Conservation (phyloP, 2,888 invertebrate genomes). For the Cheilosia pagana region DNA sequence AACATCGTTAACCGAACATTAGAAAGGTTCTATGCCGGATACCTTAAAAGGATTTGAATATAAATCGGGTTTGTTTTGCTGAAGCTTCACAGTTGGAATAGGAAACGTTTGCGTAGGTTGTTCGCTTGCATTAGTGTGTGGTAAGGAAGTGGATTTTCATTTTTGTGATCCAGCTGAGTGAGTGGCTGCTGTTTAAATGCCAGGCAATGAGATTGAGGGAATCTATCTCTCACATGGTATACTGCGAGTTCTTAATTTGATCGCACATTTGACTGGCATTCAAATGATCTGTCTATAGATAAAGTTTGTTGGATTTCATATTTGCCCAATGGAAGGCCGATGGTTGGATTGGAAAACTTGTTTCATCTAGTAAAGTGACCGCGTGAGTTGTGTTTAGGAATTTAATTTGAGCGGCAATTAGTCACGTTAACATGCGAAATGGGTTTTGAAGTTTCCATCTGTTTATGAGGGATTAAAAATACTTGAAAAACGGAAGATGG, state of each 20-base stretch:
- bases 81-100: conserved; percentile 11
- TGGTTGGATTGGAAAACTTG: too few relatives aligned
- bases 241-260: conserved; percentile 34
- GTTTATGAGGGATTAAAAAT: too few relatives aligned
- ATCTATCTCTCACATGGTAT: conserved; percentile 31
- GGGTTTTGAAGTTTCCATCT: too few relatives aligned
- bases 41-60: conserved; percentile 70
- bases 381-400: too few relatives aligned
- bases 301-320: not conserved
- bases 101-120: conserved; percentile 42
- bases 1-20: conserved; percentile 66
- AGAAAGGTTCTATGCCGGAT: conserved; percentile 69
- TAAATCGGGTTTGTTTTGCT: conserved; percentile 55
- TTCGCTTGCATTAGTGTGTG: conserved; percentile 21
- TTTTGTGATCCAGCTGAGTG: conserved; percentile 58
- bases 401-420: too few relatives aligned
- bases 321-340: not conserved
- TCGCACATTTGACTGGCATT: conserved; percentile 19
- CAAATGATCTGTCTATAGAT: not conserved
- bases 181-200: conserved; percentile 41
- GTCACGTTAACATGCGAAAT: too few relatives aligned
- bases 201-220: conserved; percentile 38
- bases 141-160: conserved; percentile 56
- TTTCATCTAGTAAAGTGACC: too few relatives aligned
- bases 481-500: too few relatives aligned